These are phyloP conservation scores for Caenorhabditis elegans DNA, from an alignment of 1,140 invertebrate genomes.

Conservation along the genomic window WBcel235 BX284602.5:5647501-5648000, in stretches of 20 bases:
- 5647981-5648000: too few relatives aligned
- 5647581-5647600: neutral
- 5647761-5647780: neutral
- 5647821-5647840: neutral
- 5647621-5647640: neutral
- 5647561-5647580: too few relatives aligned
- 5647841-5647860: neutral
- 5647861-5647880: too few relatives aligned
- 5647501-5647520: too few relatives aligned
- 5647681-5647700: neutral
- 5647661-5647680: neutral
- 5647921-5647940: too few relatives aligned
- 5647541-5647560: neutral
- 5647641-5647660: neutral
- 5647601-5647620: neutral
- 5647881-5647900: too few relatives aligned
- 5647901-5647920: too few relatives aligned
- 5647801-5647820: neutral
- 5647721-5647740: slow-evolving; percentile 1
- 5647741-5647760: neutral
- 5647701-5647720: neutral
- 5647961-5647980: too few relatives aligned
- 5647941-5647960: too few relatives aligned
- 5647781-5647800: neutral
- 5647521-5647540: too few relatives aligned